Conservation (phyloP, 2,113 vertebrate genomes). For the Mellivora capensis region DNA sequence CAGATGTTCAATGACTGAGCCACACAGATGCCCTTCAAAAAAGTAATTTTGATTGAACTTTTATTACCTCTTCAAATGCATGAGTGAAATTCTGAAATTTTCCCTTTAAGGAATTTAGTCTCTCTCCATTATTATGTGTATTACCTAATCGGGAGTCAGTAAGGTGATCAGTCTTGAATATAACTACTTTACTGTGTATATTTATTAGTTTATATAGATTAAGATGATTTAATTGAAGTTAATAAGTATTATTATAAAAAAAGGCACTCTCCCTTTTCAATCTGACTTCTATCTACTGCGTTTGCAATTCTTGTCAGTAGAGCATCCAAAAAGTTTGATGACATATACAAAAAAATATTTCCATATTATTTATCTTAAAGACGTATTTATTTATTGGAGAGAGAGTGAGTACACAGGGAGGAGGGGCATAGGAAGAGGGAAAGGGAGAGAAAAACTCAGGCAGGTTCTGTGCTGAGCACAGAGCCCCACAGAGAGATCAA, state of each 20-base stretch:
- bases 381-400: neutral
- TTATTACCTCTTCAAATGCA: neutral
- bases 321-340: neutral
- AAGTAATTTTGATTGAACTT: neutral
- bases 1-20: too few relatives aligned
- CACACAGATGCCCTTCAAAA: neutral
- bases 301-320: neutral
- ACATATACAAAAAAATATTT: neutral
- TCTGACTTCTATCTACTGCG: neutral
- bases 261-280: neutral
- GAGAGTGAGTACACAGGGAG: neutral
- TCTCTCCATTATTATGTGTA: neutral
- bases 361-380: neutral
- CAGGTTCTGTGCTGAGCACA: neutral
- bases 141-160: neutral
- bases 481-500: neutral
- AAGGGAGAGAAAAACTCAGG: neutral
- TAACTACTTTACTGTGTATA: neutral
- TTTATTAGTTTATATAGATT: neutral
- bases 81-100: neutral
- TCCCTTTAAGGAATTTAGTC: neutral
- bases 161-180: neutral
- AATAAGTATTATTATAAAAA: neutral
- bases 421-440: neutral
- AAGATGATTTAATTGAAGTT: neutral